phyloP scores from a whole-genome alignment of 2,113 vertebrate species.

The Aegotheles bennettii region DNA sequence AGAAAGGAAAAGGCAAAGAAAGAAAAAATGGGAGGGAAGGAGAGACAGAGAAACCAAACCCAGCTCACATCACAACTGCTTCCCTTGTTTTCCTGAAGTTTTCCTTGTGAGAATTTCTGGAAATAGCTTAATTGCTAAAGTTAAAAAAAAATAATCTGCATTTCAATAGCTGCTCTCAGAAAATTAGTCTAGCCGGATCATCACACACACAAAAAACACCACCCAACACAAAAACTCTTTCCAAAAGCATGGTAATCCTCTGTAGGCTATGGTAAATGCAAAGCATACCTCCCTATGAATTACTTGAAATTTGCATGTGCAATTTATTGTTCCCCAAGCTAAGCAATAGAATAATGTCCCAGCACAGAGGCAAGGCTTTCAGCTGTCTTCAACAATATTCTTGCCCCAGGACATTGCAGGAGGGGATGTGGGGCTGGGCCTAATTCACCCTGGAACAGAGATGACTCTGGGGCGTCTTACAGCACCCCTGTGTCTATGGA shows the following conservation, averaged over 20 bases:
- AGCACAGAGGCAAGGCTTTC: neutral
- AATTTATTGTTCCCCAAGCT: neutral
- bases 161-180: neutral
- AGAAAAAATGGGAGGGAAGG: neutral
- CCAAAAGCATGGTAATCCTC: neutral
- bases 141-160: neutral
- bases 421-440: neutral
- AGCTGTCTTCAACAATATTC: neutral
- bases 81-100: neutral
- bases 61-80: neutral
- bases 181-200: neutral
- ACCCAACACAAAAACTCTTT: neutral
- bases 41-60: neutral
- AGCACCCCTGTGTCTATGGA: neutral
- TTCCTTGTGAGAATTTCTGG: neutral
- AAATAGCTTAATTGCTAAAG: neutral
- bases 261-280: neutral
- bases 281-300: neutral
- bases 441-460: neutral
- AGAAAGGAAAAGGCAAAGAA: neutral
- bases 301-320: accelerated
- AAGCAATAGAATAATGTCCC: too few relatives aligned
- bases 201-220: neutral
- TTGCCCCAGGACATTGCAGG: neutral
- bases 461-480: neutral